Evolutionary conservation across 2,113 vertebrate genomes (phyloP).

Genomic region (Anoura caudifer): DNA sequence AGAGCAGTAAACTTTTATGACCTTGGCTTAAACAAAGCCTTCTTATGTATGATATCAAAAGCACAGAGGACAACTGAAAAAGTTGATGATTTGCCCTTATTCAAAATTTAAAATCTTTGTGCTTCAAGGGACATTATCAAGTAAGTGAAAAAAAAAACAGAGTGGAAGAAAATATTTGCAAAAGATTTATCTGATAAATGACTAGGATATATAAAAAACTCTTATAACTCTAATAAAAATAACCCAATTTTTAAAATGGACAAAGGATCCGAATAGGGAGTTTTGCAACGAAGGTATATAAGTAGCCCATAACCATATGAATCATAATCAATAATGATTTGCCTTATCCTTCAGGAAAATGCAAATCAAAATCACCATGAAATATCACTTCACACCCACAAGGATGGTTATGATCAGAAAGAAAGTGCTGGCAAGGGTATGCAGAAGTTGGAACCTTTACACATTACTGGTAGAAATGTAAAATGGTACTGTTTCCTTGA

Average conservation of each 20-base stretch:
- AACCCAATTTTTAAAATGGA: not conserved
- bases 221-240: not conserved
- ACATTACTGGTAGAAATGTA: not conserved
- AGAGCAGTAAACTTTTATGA: not conserved
- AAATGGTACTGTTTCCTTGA: not conserved
- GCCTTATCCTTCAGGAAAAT: not conserved
- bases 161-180: not conserved
- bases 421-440: not conserved
- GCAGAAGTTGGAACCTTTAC: not conserved
- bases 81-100: not conserved
- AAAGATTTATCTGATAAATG: not conserved
- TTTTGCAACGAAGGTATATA: not conserved
- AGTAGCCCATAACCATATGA: not conserved
- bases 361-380: not conserved
- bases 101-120: not conserved
- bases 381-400: not conserved
- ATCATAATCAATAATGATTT: too few species aligned
- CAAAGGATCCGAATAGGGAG: not conserved
- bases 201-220: not conserved
- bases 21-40: not conserved
- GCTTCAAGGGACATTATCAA: not conserved
- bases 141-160: not conserved
- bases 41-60: not conserved
- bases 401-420: not conserved
- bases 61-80: not conserved